phyloP scores from a whole-genome alignment of 2,888 invertebrate genomes.

The Nycteola revayana region DNA sequence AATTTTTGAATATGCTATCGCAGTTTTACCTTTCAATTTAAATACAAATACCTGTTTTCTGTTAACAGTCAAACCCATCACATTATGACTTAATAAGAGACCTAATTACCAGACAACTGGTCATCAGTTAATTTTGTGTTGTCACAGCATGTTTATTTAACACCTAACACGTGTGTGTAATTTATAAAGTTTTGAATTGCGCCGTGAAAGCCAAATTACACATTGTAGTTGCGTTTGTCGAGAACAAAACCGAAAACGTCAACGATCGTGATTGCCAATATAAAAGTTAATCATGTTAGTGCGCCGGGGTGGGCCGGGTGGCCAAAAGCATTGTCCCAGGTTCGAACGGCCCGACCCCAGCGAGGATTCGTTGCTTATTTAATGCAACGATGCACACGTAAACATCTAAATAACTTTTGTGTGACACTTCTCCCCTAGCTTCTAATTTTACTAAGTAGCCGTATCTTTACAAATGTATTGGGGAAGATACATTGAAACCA shows the following conservation, averaged over 20 bases:
- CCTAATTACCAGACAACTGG: too few species aligned
- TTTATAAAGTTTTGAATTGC: conserved; percentile 5
- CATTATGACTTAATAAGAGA: too few species aligned
- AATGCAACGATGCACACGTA: conserved; percentile 81
- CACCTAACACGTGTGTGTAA: too few species aligned
- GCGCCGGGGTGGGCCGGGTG: conserved; percentile 67
- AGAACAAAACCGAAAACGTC: conserved; percentile 44
- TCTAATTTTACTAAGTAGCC: conserved; percentile 80
- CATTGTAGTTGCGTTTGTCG: conserved; percentile 23
- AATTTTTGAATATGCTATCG: too few species aligned
- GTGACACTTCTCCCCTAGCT: conserved; percentile 77
- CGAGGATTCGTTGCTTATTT: conserved; percentile 79
- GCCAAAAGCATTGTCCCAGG: conserved; percentile 68
- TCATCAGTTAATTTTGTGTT: too few species aligned
- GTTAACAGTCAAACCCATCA: too few species aligned
- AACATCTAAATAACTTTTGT: conserved; percentile 82
- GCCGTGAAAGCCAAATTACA: conserved; percentile 17
- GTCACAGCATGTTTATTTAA: too few species aligned
- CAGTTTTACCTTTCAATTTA: too few species aligned
- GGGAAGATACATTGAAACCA: conserved; percentile 63
- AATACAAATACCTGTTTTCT: too few species aligned
- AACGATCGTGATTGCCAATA: conserved; percentile 58
- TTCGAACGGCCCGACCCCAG: conserved; percentile 60
- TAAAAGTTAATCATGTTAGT: conserved; percentile 73
- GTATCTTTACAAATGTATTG: conserved; percentile 74